Evolutionary conservation across 1,140 invertebrate species (phyloP).

Genomic region (Drosophila pandora): DNA sequence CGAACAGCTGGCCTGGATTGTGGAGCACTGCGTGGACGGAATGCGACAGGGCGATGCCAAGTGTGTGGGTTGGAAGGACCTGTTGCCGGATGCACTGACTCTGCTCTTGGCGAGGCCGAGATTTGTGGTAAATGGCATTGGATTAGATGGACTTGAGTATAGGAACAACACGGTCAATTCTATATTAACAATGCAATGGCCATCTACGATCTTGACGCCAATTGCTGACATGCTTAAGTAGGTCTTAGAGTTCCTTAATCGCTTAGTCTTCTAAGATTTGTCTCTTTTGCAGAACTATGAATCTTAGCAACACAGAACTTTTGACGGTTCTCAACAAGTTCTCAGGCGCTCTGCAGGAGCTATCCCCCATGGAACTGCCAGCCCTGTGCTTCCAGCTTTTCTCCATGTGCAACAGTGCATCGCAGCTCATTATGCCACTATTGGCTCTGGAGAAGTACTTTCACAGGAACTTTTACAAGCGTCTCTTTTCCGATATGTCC

Average conservation of each 20-base stretch:
- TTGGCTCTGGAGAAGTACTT: slow-evolving; percentile 84
- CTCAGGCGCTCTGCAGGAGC: slow-evolving; percentile 78
- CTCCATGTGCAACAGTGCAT: slow-evolving; percentile 81
- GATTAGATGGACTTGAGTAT: slow-evolving; percentile 83
- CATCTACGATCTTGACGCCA: slow-evolving; percentile 75
- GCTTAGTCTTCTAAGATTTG: background rate
- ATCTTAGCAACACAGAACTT: slow-evolving; percentile 80
- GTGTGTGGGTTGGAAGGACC: slow-evolving; percentile 84
- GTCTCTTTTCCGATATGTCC: slow-evolving; percentile 74
- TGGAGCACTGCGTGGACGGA: slow-evolving; percentile 83
- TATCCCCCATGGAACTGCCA: slow-evolving; percentile 84
- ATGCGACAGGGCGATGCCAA: slow-evolving; percentile 82
- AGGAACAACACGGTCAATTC: slow-evolving; percentile 76
- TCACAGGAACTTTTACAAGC: slow-evolving; percentile 83
- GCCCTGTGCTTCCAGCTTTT: slow-evolving; percentile 84
- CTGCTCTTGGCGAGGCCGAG: slow-evolving; percentile 69
- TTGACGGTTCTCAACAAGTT: slow-evolving; percentile 83
- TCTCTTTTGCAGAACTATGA: slow-evolving; percentile 48
- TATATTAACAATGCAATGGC: slow-evolving; percentile 83
- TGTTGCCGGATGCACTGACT: slow-evolving; percentile 83
- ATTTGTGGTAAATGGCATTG: slow-evolving; percentile 76
- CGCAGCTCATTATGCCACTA: slow-evolving; percentile 73
- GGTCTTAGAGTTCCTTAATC: background rate
- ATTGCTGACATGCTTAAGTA: slow-evolving; percentile 84
- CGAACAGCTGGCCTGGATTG: slow-evolving; percentile 81